Percentiles rank a stretch among this genome's conserved stretches.
These are phyloP conservation scores for Verasper variegatus DNA, from an alignment of 2,113 vertebrate genomes.

Conservation along the genomic window DNA sequence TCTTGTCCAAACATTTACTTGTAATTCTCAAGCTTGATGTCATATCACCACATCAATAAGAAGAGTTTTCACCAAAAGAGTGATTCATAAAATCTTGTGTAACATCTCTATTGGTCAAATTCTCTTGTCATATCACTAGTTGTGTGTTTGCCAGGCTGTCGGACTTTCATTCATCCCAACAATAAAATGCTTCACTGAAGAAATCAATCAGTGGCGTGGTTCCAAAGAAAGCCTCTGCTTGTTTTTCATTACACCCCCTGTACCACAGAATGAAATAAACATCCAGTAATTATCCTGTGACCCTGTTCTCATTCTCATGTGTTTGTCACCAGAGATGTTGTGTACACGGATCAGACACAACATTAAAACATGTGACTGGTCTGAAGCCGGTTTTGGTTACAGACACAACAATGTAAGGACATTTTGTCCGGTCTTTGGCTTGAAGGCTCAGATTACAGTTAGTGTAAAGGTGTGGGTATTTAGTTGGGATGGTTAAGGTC, in stretches of 20 bases:
- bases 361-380: neutral
- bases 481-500: too few species aligned
- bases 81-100: neutral
- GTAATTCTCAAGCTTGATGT: conserved; percentile 1
- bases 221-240: conserved; percentile 38
- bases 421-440: too few species aligned
- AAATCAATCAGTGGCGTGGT: conserved; percentile 11
- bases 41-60: conserved; percentile 10
- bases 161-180: conserved; percentile 7
- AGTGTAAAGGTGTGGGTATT: too few species aligned
- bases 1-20: neutral
- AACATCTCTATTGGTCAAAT: neutral
- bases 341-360: neutral
- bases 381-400: neutral
- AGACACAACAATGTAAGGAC: too few species aligned
- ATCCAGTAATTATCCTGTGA: conserved; percentile 18
- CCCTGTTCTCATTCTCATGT: conserved; percentile 5
- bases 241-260: conserved; percentile 26
- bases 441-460: too few species aligned
- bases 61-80: neutral
- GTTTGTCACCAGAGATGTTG: conserved; percentile 2
- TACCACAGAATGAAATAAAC: conserved; percentile 50
- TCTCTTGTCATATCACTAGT: neutral
- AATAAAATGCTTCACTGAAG: conserved; percentile 33
- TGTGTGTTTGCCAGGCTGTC: conserved; percentile 1